phyloP scores from a whole-genome alignment of 2,113 vertebrate species.

The Pangasianodon gigas region DNA sequence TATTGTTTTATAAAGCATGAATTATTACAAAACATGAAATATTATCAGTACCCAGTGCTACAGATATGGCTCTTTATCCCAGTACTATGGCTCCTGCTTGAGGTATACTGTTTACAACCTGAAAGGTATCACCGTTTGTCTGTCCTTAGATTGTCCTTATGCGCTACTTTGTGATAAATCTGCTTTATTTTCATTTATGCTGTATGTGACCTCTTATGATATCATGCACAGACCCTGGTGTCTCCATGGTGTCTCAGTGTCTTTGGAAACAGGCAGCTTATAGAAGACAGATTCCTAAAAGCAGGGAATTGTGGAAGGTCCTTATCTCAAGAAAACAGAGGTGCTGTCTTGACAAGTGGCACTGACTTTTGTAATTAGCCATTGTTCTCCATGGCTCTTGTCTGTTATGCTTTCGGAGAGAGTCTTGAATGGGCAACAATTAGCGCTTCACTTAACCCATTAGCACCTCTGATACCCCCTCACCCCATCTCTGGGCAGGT shows the following conservation, averaged over 20 bases:
- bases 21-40: conserved; percentile 19
- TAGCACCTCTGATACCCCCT: conserved; percentile 43
- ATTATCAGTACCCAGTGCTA: conserved; percentile 22
- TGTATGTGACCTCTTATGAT: neutral
- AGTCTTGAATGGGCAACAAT: conserved; percentile 29
- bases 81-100: conserved; percentile 40
- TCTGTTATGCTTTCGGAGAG: conserved; percentile 25
- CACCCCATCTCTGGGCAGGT: conserved; percentile 11
- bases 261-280: conserved; percentile 3
- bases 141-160: conserved; percentile 31
- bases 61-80: conserved; percentile 7
- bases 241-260: neutral
- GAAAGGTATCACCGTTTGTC: neutral
- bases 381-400: conserved; percentile 40
- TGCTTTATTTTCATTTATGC: conserved; percentile 2
- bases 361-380: conserved; percentile 47
- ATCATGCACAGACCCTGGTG: conserved; percentile 8
- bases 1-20: neutral
- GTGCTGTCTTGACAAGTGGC: conserved; percentile 11
- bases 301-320: conserved; percentile 17
- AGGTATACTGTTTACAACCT: neutral
- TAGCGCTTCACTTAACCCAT: conserved; percentile 48
- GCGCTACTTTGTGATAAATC: conserved; percentile 25
- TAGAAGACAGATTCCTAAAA: conserved; percentile 8
- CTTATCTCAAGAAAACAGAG: conserved; percentile 42